Percentiles rank a stretch among this genome's conserved stretches.
Conservation (phyloP, 2,888 invertebrate genomes). For the Hypena proboscidalis region DNA sequence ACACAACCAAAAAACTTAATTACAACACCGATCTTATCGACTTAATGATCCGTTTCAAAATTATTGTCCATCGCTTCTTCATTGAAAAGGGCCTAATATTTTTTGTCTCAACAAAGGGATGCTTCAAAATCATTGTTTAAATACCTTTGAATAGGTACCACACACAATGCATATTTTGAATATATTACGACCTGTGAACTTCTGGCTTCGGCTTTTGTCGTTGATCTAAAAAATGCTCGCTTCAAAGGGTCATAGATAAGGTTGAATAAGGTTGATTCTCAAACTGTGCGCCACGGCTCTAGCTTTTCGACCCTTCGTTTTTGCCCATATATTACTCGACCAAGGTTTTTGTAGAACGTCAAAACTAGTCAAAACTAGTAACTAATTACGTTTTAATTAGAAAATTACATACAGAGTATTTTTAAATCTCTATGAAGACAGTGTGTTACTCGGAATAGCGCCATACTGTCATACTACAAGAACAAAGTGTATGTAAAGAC, state of each 20-base stretch:
- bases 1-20: slow-evolving; percentile 48
- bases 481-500: no score
- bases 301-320: no score
- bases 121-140: slow-evolving; percentile 74
- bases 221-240: slow-evolving; percentile 35
- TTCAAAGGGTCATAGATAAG: slow-evolving; percentile 54
- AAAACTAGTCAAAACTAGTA: no score
- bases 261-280: no score
- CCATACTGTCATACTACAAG: no score
- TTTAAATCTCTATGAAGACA: no score
- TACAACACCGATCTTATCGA: slow-evolving; percentile 66
- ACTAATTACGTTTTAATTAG: no score
- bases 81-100: slow-evolving; percentile 59
- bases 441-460: no score
- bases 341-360: no score
- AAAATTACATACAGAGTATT: no score
- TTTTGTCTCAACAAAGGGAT: slow-evolving; percentile 58
- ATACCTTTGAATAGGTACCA: slow-evolving; percentile 58
- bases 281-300: no score
- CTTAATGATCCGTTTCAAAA: slow-evolving; percentile 76
- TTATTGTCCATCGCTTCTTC: slow-evolving; percentile 63
- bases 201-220: slow-evolving; percentile 49
- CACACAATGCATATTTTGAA: slow-evolving; percentile 81
- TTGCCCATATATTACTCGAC: no score
- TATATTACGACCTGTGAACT: slow-evolving; percentile 73